Evolutionary conservation across 2,113 vertebrate species (phyloP), one percentile per base, ranked within the genome.

Genomic region (Melanerpes aurifrons): DNA sequence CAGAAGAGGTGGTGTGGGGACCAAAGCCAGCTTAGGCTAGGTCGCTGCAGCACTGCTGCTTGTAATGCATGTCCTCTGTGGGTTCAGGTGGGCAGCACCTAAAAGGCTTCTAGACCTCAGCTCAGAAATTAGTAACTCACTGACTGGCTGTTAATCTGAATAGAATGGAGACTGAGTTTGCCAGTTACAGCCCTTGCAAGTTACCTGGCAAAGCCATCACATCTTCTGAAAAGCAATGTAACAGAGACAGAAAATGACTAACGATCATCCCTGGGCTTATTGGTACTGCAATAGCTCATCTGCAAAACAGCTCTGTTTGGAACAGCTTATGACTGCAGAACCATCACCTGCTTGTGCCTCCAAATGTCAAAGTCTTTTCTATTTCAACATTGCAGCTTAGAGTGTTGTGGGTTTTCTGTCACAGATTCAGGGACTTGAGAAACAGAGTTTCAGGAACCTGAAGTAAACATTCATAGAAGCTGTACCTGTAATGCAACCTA

Each of bases 401-500:
- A 32, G 24, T 21, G 20, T 45, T 89, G 40, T 40, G 40, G 40
- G 40, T 28, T 5, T 62, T 87, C 54, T 32, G 43, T 72, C 58
- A 29, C 4, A 28, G 31, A 29, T 79, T 37, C 80, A 58, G 64
- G 45, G 40, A 31, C 18, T 71, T 77, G 24, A 0, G 35, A 91
- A 87, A 47, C 45, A 32, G 84, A 73, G 43, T 95, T 86, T 68
- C 15, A 37, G 82, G 81, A 77, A 75, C 15, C 28, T 3, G 26
- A 81, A 64, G 53, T 54, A 85, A 94, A 84, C 63, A 89, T 89
- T 75, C 85, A 8, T 8, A 69, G n/a, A 87, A 86, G 62, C 50
- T 57, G 15, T 26, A 64, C 78, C 74, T 92, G 62, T n/a, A 74
- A 59, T 31, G 25, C 18, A 67, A 54, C 66, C 48, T 32, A 15